Evolutionary conservation across 2,797 vertebrate genomes (phyloP).

Genomic region (Rhinoraja longicauda): DNA sequence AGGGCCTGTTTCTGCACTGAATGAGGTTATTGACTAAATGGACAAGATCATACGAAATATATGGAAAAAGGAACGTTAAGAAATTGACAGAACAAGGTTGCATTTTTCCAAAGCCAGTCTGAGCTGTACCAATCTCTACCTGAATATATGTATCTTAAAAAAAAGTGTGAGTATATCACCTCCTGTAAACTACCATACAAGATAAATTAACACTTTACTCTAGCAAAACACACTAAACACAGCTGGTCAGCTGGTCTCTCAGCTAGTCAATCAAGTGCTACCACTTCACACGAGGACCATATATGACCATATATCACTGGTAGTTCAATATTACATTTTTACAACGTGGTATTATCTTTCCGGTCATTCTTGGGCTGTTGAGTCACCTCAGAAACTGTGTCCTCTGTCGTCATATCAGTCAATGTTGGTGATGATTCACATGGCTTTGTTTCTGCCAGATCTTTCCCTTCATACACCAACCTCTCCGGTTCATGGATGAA

Average conservation of each 20-base stretch:
- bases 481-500: conserved; percentile 60
- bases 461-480: conserved; percentile 45
- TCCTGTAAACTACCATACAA: neutral
- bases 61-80: neutral
- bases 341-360: neutral
- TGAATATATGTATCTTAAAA: neutral
- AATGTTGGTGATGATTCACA: conserved; percentile 42
- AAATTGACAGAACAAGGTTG: neutral
- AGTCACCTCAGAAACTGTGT: neutral
- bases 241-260: neutral
- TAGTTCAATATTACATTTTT: neutral
- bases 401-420: neutral
- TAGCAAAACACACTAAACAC: neutral
- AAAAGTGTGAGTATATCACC: neutral
- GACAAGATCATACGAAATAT: neutral
- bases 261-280: neutral
- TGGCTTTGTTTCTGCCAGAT: conserved; percentile 50
- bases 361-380: neutral
- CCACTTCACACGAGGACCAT: neutral
- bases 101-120: neutral
- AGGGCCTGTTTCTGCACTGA: too few species aligned
- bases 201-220: neutral
- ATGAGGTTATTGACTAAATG: neutral
- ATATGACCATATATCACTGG: neutral
- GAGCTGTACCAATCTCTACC: neutral